These are phyloP conservation scores for Riptortus pedestris DNA, from an alignment of 1,140 invertebrate genomes.

Conservation along the genomic window DNA sequence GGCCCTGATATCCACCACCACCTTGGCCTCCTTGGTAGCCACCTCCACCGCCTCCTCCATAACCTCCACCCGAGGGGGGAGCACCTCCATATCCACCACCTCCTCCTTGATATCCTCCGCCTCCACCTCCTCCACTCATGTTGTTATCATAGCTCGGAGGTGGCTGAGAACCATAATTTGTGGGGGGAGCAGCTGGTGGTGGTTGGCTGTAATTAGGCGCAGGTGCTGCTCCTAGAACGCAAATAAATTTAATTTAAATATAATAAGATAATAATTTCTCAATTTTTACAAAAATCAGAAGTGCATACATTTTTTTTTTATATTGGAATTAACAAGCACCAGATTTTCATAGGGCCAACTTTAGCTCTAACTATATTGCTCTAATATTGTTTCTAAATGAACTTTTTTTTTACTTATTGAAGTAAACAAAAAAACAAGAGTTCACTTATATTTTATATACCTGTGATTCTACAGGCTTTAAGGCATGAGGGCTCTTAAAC, in stretches of 20 bases:
- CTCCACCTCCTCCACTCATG: slow-evolving; percentile 12
- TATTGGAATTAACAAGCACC: too few species aligned
- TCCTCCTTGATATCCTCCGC: slow-evolving; percentile 14
- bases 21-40: neutral
- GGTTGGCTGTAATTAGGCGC: slow-evolving; percentile 24
- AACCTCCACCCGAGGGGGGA: slow-evolving; percentile 8
- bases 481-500: neutral
- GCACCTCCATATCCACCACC: slow-evolving; percentile 6
- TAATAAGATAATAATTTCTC: too few species aligned
- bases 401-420: too few species aligned
- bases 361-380: too few species aligned
- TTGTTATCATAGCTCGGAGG: slow-evolving; percentile 15
- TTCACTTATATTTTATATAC: too few species aligned
- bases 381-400: too few species aligned
- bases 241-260: neutral
- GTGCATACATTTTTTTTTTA: too few species aligned
- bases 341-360: too few species aligned
- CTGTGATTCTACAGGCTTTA: neutral
- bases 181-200: slow-evolving; percentile 19
- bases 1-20: slow-evolving; percentile 3
- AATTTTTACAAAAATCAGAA: too few species aligned
- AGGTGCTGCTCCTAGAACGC: slow-evolving; percentile 15
- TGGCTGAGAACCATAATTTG: slow-evolving; percentile 14
- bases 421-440: too few species aligned
- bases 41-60: slow-evolving; percentile 10